Conservation (phyloP, 2,113 vertebrate species). For the Anser cygnoides region DNA sequence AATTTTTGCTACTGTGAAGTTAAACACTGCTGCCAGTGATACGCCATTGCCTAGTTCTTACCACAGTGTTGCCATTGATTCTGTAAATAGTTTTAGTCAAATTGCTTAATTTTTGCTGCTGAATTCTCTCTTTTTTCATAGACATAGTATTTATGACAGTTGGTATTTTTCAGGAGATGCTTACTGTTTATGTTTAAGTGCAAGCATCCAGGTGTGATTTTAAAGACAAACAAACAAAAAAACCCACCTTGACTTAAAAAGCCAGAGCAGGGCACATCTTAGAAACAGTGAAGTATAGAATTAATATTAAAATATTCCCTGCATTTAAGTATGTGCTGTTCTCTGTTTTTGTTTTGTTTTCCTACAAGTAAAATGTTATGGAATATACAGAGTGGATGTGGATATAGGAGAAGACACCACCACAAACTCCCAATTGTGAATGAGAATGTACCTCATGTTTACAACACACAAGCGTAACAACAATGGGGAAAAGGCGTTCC, state of each 20-base stretch:
- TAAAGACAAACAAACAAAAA: background rate
- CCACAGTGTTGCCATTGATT: background rate
- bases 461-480: background rate
- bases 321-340: background rate
- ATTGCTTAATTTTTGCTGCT: background rate
- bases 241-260: background rate
- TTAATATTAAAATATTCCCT: background rate
- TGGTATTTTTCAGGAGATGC: background rate
- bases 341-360: background rate
- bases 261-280: background rate
- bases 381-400: background rate
- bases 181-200: background rate
- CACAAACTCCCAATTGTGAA: background rate
- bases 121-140: background rate
- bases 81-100: background rate
- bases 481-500: background rate
- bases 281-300: background rate
- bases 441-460: background rate
- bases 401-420: background rate
- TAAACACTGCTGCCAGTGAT: background rate
- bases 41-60: background rate
- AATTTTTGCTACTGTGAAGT: background rate
- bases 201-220: background rate
- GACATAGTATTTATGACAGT: background rate
- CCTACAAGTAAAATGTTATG: background rate